phyloP scores from a whole-genome alignment of 2,113 vertebrate species.

The Bambusicola thoracicus region DNA sequence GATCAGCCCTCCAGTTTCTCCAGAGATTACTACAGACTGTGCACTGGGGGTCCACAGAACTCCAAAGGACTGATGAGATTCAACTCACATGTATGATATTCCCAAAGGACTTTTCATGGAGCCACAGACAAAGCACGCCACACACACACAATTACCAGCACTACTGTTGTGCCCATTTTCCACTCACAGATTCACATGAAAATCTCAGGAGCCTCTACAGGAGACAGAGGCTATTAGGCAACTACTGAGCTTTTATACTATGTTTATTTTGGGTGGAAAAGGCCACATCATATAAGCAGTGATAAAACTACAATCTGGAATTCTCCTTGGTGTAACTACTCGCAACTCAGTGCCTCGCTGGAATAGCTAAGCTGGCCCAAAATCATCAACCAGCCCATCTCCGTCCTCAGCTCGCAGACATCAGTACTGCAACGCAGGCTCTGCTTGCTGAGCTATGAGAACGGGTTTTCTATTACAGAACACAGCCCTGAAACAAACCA shows the following conservation, averaged over 20 bases:
- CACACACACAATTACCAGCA: not conserved
- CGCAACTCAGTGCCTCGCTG: not conserved
- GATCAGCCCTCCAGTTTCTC: not conserved
- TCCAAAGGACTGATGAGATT: not conserved
- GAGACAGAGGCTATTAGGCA: conserved; percentile 53
- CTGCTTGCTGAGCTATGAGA: not conserved
- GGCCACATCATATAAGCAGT: conserved; percentile 39
- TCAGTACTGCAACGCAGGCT: not conserved
- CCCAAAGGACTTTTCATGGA: conserved; percentile 9
- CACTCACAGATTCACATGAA: conserved; percentile 32
- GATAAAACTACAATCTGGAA: conserved; percentile 54
- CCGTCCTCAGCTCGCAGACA: conserved; percentile 18
- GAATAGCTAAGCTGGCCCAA: not conserved
- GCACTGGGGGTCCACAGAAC: not conserved
- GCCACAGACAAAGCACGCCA: not conserved
- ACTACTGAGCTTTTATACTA: not conserved
- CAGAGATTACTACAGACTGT: not conserved
- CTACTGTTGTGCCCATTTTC: not conserved
- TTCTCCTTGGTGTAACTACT: conserved; percentile 26
- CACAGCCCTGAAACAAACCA: conserved; percentile 22
- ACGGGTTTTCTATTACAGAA: conserved; percentile 33
- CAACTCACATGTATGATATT: not conserved
- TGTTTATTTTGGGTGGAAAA: conserved; percentile 47
- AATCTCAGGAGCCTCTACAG: conserved; percentile 20
- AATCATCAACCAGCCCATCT: conserved; percentile 16